phyloP scores from a whole-genome alignment of 2,797 vertebrate species.

The Acrossocheilus fasciatus region DNA sequence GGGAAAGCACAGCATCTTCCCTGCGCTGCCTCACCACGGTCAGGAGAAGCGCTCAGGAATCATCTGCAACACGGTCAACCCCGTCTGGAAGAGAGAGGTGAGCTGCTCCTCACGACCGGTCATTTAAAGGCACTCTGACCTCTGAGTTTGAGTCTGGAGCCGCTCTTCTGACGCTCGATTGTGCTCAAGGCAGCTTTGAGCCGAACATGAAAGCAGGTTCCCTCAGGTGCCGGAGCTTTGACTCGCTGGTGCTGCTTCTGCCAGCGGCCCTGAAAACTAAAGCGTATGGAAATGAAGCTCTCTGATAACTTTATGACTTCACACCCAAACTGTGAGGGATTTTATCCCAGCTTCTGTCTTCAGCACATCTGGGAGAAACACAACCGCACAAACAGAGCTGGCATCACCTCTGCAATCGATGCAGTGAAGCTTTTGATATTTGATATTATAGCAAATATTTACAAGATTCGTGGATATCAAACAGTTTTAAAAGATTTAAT shows the following conservation, averaged over 20 bases:
- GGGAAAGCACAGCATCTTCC: conserved; percentile 96
- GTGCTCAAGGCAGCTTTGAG: neutral
- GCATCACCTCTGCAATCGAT: neutral
- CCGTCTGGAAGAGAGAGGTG: conserved; percentile 84
- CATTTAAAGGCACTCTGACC: neutral
- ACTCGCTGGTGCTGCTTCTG: conserved; percentile 11
- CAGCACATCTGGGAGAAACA: neutral
- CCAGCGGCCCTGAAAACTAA: conserved; percentile 8
- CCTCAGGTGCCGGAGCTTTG: conserved; percentile 22
- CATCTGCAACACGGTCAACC: conserved; percentile 92
- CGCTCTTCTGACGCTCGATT: neutral
- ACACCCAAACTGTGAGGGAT: neutral
- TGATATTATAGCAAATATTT: neutral
- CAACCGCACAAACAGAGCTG: neutral
- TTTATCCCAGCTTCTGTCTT: neutral
- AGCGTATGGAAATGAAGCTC: neutral
- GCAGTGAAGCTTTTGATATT: neutral
- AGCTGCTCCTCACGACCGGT: neutral
- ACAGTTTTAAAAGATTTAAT: neutral
- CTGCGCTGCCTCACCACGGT: conserved; percentile 94
- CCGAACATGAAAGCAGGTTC: conserved; percentile 16
- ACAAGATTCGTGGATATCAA: neutral
- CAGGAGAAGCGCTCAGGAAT: conserved; percentile 94
- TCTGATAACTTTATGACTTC: neutral
- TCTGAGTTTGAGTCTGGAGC: neutral